Evolutionary conservation across 2,113 vertebrate genomes (phyloP).

Genomic region (Cisticola juncidis): DNA sequence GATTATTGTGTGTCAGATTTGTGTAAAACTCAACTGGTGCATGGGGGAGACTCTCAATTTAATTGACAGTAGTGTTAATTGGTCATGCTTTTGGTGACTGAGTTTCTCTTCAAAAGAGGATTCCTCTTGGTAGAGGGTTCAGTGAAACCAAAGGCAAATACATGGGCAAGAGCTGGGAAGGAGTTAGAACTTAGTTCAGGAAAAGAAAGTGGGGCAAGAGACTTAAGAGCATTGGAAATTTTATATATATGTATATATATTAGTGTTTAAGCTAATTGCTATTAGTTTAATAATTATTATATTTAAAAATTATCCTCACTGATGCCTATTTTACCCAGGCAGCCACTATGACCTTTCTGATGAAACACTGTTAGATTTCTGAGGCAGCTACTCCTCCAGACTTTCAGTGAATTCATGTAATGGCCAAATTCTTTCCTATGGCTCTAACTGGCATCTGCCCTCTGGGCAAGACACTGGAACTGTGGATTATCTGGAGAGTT

Average conservation of each 20-base stretch:
- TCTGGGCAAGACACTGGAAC: not conserved
- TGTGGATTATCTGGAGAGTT: not conserved
- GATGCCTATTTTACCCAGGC: not conserved
- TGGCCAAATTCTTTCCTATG: not conserved
- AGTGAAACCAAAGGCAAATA: not conserved
- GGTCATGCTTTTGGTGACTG: not conserved
- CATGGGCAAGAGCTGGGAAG: not conserved
- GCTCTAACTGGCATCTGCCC: not conserved
- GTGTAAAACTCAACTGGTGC: not conserved
- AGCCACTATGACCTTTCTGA: slow-evolving; percentile 19
- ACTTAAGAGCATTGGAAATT: not conserved
- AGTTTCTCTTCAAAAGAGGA: not conserved
- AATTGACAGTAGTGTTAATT: not conserved
- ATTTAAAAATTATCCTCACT: not conserved
- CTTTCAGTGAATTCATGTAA: not conserved
- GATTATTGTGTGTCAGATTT: not conserved
- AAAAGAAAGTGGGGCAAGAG: not conserved
- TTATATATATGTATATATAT: not conserved
- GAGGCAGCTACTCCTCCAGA: not conserved
- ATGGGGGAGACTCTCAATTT: not conserved
- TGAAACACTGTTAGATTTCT: not conserved
- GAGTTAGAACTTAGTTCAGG: not conserved
- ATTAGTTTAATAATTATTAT: slow-evolving; percentile 26
- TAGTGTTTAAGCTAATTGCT: not conserved
- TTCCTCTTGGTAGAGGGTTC: not conserved